Conservation (phyloP, 2,888 invertebrate species). For the Gortyna flavago region DNA sequence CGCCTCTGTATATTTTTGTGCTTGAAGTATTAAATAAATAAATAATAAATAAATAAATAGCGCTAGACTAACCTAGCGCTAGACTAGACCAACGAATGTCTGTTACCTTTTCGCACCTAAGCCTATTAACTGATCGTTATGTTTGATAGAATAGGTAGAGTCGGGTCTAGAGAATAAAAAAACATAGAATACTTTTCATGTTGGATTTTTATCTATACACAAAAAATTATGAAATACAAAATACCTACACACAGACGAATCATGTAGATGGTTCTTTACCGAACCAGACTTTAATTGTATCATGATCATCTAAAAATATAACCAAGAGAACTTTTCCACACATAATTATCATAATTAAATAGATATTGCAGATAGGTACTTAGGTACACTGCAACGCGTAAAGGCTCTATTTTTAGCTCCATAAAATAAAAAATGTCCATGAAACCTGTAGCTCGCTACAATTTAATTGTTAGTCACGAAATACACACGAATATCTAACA, state of each 20-base stretch:
- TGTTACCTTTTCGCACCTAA: neutral
- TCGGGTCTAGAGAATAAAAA: neutral
- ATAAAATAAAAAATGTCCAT: slow-evolving; percentile 53
- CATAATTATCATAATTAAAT: neutral
- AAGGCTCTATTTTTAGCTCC: neutral
- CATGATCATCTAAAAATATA: neutral
- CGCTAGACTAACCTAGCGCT: too few species aligned
- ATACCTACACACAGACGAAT: neutral
- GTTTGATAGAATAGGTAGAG: neutral
- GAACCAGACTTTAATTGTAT: neutral
- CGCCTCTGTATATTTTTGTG: too few species aligned
- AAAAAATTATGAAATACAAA: neutral
- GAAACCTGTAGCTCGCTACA: slow-evolving; percentile 57
- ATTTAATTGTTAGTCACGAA: slow-evolving; percentile 58
- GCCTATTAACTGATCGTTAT: neutral
- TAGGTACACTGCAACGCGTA: neutral
- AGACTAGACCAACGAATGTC: too few species aligned
- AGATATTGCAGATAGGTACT: neutral
- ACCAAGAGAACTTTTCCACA: neutral
- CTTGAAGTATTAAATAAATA: too few species aligned
- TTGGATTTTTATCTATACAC: neutral
- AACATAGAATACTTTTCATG: neutral
- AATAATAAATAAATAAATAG: too few species aligned
- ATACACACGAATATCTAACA: slow-evolving; percentile 66
- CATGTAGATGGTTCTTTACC: neutral